These are phyloP conservation scores for Thereva unica DNA, from an alignment of 2,888 invertebrate genomes.

Conservation along the genomic window DNA sequence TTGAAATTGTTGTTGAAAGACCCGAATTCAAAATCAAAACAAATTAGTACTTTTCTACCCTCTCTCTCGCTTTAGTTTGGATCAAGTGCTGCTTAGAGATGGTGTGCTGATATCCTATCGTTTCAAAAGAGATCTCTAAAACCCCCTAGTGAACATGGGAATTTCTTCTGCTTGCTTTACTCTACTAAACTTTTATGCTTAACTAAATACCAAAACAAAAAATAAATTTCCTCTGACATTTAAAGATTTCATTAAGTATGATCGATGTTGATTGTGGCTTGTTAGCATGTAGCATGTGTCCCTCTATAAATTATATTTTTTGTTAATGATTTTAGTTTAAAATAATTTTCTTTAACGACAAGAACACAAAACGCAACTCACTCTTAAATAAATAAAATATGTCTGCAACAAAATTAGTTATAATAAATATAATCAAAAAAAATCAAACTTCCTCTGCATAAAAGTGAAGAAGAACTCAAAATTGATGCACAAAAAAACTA, in stretches of 20 bases:
- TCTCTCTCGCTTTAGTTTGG: too few relatives aligned
- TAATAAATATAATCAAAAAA: neutral
- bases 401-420: slow-evolving; percentile 19
- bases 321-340: slow-evolving; percentile 19
- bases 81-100: too few relatives aligned
- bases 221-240: neutral
- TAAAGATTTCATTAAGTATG: neutral
- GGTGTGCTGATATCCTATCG: too few relatives aligned
- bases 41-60: too few relatives aligned
- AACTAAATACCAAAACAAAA: neutral
- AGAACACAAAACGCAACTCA: slow-evolving; percentile 36
- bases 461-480: slow-evolving; percentile 14
- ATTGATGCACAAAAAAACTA: neutral
- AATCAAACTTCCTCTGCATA: too few relatives aligned
- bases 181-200: too few relatives aligned
- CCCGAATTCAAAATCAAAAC: too few relatives aligned
- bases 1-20: too few relatives aligned
- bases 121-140: too few relatives aligned
- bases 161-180: too few relatives aligned
- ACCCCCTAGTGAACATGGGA: too few relatives aligned
- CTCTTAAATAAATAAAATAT: slow-evolving; percentile 20
- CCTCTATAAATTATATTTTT: slow-evolving; percentile 10
- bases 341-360: slow-evolving; percentile 37
- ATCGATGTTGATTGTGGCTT: neutral
- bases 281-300: slow-evolving; percentile 26